A percentile compares a stretch with the other conserved stretches of the same genome.
Conservation (phyloP, 2,113 vertebrate species). For the Eublepharis macularius region DNA sequence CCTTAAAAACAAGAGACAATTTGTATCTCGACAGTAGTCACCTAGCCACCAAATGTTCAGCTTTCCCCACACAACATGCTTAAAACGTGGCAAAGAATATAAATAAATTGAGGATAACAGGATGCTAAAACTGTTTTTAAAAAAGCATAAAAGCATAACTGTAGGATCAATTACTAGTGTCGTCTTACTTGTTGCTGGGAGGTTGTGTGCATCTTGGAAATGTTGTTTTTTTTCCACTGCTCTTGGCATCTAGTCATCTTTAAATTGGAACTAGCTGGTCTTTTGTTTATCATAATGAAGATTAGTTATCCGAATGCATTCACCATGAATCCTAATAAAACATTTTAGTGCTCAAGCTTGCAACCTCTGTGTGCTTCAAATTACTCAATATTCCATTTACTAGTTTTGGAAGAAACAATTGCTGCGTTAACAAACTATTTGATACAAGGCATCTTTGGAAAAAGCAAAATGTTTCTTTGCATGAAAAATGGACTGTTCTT, state of each 20-base stretch:
- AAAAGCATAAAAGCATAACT: not conserved
- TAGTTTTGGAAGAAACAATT: not conserved
- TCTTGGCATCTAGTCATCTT: slow-evolving; percentile 8
- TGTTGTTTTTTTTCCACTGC: not conserved
- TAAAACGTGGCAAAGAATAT: slow-evolving; percentile 22
- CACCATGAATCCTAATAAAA: slow-evolving; percentile 1
- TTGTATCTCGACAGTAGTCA: not conserved
- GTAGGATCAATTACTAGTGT: slow-evolving; percentile 4
- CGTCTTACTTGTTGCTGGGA: not conserved
- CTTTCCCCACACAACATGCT: not conserved
- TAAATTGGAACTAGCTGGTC: slow-evolving; percentile 11
- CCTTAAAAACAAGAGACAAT: not conserved
- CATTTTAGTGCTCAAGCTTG: not conserved
- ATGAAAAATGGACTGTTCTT: not conserved
- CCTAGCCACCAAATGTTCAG: not conserved
- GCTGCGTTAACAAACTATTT: not conserved
- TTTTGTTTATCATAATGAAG: slow-evolving; percentile 21
- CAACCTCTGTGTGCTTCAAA: not conserved
- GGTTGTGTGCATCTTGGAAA: not conserved
- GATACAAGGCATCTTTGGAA: not conserved
- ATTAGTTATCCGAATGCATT: slow-evolving; percentile 2
- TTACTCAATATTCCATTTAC: not conserved
- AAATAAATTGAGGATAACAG: not conserved
- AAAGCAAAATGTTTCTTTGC: not conserved
- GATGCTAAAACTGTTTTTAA: slow-evolving; percentile 21